Evolutionary conservation across 2,113 vertebrate genomes (phyloP), one percentile per base, ranked within the genome.

Genomic region (Corydoras maculifer): DNA sequence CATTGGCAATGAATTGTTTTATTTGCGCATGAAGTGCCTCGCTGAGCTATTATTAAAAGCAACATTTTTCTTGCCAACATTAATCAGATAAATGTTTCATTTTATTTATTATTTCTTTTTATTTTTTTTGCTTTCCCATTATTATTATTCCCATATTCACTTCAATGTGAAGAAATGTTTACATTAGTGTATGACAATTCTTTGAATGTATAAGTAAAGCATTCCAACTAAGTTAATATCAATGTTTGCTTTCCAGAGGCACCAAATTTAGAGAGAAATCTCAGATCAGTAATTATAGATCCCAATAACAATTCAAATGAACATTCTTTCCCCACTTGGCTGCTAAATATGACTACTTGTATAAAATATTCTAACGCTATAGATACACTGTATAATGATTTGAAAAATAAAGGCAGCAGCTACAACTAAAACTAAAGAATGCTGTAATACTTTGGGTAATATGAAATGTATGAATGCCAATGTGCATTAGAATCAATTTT

Each of bases 241-340:
- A 43, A 43, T 43, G 7, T 43, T 8, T 43, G 35, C 7, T 14
- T 64, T 48, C 10, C 15, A 50, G 70, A 32, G 62, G 62, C 43
- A 50, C 35, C 51, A 58, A 32, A 58, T 72, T 62, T 65, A 58
- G 9, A 35, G 29, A 11, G 32, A 5, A 14, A 70, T 65, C 11
- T 13, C 31, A 43, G 31, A 64, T 48, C 15, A 43, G 35, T 43
- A 43, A 5, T 43, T 43, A 43, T 43, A 43, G 35, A 43, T 43
- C 7, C 35, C 7, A 8, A 43, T 63, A 11, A 65, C 18, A 15
- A 7, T 32, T 59, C 43, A 58, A 29, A 67, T 68, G 2, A 58
- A 25, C 54, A 77, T 43, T 77, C 75, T 81, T 81, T 81, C 80
- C 77, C 77, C 80, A 79, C 73, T 70, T 77, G 69, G 77, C 77